Percentiles rank a stretch among this genome's conserved stretches.
Evolutionary conservation across 2,888 invertebrate species (phyloP).

Genomic region (Euproctis similis): DNA sequence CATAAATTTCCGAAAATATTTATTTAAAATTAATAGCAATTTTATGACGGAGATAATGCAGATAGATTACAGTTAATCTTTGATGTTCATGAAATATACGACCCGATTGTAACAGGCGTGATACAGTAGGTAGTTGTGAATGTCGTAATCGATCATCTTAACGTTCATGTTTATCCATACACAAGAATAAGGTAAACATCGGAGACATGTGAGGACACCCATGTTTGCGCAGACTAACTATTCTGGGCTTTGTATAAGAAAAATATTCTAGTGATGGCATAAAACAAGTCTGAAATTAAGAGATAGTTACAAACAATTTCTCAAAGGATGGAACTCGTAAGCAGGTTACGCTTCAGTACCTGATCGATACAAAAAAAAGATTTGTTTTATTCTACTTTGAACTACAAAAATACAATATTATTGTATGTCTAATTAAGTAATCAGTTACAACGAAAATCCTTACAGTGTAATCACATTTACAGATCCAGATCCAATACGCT

Average conservation of each 20-base stretch:
- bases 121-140: slow-evolving; percentile 45
- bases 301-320: slow-evolving; percentile 24
- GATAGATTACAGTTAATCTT: too few species aligned
- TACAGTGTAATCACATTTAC: too few species aligned
- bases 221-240: slow-evolving; percentile 42
- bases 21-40: too few species aligned
- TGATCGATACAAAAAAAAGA: slow-evolving; percentile 44
- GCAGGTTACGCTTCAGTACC: slow-evolving; percentile 37
- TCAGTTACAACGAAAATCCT: too few species aligned
- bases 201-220: slow-evolving; percentile 50
- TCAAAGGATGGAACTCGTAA: slow-evolving; percentile 39
- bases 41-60: too few species aligned
- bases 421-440: too few species aligned
- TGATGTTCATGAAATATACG: too few species aligned
- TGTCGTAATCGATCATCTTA: slow-evolving; percentile 62
- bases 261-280: slow-evolving; percentile 31
- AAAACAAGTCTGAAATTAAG: slow-evolving; percentile 17
- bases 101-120: slow-evolving; percentile 42
- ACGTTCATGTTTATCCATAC: slow-evolving; percentile 38
- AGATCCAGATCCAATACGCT: too few species aligned
- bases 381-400: slow-evolving; percentile 34
- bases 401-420: too few species aligned
- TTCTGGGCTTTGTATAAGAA: slow-evolving; percentile 31
- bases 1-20: slow-evolving; percentile 3
- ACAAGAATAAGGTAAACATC: slow-evolving; percentile 45